phyloP scores from a whole-genome alignment of 2,797 vertebrate genomes.

The Brachyalestes nurse region DNA sequence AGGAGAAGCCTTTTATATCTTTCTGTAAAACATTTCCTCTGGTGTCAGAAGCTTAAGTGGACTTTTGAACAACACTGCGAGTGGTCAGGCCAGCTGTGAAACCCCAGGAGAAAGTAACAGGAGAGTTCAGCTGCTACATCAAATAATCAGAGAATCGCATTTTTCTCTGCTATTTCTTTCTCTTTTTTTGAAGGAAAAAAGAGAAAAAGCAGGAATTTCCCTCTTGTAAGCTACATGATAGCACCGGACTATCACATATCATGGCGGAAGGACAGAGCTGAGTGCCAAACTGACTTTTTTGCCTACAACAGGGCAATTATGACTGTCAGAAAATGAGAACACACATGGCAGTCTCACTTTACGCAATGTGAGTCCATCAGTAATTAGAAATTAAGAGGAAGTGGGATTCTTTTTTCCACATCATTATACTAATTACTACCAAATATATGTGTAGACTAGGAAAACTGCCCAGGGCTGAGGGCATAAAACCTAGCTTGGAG shows the following conservation, averaged over 20 bases:
- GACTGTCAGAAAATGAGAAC: slow-evolving; percentile 18
- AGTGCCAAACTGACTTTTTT: slow-evolving; percentile 6
- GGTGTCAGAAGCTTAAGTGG: slow-evolving; percentile 65
- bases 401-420: not conserved
- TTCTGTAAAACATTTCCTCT: slow-evolving; percentile 61
- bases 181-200: slow-evolving; percentile 23
- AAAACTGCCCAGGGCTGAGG: not conserved
- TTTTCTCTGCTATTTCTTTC: slow-evolving; percentile 17
- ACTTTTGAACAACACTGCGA: slow-evolving; percentile 38
- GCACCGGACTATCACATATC: slow-evolving; percentile 31
- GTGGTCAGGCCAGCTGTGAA: slow-evolving; percentile 62
- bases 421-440: not conserved
- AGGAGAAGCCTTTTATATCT: slow-evolving; percentile 53
- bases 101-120: slow-evolving; percentile 54
- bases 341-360: not conserved
- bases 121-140: slow-evolving; percentile 60
- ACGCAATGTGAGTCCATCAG: not conserved
- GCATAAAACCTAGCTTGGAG: not conserved
- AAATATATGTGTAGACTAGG: not conserved
- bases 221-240: slow-evolving; percentile 17
- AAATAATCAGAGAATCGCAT: slow-evolving; percentile 68
- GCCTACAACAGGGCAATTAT: slow-evolving; percentile 16
- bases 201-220: not conserved
- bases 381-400: not conserved
- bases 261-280: slow-evolving; percentile 10